Conservation (phyloP, 1,140 invertebrate species). For the Anoplophora glabripennis region DNA sequence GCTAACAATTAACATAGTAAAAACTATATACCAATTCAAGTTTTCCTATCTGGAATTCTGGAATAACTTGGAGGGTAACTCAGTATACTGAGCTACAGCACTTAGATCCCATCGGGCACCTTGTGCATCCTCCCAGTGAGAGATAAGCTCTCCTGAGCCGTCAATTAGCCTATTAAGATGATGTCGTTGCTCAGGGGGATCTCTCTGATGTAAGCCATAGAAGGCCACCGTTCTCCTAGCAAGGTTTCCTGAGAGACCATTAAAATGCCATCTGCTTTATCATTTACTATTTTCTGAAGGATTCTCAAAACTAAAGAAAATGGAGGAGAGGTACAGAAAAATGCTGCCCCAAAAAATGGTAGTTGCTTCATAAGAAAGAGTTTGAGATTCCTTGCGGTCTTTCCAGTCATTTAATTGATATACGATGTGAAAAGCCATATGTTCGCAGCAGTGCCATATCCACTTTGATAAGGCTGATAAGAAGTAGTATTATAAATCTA, state of each 20-base stretch:
- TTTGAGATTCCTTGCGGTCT: neutral
- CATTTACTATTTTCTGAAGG: neutral
- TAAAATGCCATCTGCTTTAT: neutral
- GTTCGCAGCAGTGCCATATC: neutral
- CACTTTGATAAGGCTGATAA: neutral
- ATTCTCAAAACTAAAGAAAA: neutral
- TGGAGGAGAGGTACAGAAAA: constrained; percentile 6
- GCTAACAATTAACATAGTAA: neutral
- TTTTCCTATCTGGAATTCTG: too few relatives aligned
- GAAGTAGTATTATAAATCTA: neutral
- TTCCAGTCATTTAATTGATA: neutral
- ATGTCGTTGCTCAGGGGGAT: too few relatives aligned
- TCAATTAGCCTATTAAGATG: too few relatives aligned
- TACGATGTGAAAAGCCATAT: neutral
- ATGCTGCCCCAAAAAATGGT: neutral
- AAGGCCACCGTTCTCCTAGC: constrained; percentile 1
- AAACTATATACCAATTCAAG: too few relatives aligned
- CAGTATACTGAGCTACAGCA: too few relatives aligned
- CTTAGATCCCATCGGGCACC: too few relatives aligned
- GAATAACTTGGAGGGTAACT: too few relatives aligned
- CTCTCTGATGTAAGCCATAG: too few relatives aligned
- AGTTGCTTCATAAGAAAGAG: neutral
- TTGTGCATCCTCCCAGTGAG: too few relatives aligned
- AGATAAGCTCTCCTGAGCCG: too few relatives aligned
- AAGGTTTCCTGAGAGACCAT: constrained; percentile 7